Evolutionary conservation across 2,113 vertebrate genomes (phyloP).

Genomic region (Delphinapterus leucas): DNA sequence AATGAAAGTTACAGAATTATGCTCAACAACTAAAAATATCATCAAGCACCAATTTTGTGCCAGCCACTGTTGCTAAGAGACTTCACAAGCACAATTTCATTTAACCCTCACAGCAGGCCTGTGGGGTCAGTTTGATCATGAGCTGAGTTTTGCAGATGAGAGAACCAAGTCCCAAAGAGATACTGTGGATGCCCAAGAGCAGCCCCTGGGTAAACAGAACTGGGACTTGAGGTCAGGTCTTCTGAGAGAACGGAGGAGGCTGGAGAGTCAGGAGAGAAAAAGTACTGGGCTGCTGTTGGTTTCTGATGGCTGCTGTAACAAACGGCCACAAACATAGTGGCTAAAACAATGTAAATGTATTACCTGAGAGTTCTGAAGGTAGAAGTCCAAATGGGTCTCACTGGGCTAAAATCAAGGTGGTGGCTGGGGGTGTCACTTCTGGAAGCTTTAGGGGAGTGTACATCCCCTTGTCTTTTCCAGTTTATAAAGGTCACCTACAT

Average conservation of each 20-base stretch:
- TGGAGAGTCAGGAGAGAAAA: not conserved
- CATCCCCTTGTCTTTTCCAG: not conserved
- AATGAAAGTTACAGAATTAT: slow-evolving; percentile 18
- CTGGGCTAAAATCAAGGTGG: not conserved
- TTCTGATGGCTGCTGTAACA: not conserved
- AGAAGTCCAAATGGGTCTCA: not conserved
- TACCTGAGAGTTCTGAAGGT: not conserved
- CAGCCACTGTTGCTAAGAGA: slow-evolving; percentile 44
- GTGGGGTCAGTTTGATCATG: not conserved
- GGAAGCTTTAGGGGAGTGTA: not conserved
- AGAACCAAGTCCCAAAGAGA: not conserved
- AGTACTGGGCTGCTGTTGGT: not conserved
- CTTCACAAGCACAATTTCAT: not conserved
- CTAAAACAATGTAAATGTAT: not conserved
- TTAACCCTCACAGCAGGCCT: not conserved
- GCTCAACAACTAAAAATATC: slow-evolving; percentile 38
- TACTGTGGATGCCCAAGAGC: not conserved
- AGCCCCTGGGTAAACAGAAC: accelerated
- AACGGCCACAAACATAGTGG: not conserved
- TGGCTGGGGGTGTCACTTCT: not conserved
- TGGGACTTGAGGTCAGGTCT: no score
- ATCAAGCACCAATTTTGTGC: not conserved
- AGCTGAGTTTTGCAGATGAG: not conserved
- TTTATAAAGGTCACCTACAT: not conserved
- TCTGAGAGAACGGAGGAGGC: not conserved